Percentiles rank a stretch among this genome's conserved stretches.
Evolutionary conservation across 2,113 vertebrate genomes (phyloP).

Genomic region (Pollachius pollachius): DNA sequence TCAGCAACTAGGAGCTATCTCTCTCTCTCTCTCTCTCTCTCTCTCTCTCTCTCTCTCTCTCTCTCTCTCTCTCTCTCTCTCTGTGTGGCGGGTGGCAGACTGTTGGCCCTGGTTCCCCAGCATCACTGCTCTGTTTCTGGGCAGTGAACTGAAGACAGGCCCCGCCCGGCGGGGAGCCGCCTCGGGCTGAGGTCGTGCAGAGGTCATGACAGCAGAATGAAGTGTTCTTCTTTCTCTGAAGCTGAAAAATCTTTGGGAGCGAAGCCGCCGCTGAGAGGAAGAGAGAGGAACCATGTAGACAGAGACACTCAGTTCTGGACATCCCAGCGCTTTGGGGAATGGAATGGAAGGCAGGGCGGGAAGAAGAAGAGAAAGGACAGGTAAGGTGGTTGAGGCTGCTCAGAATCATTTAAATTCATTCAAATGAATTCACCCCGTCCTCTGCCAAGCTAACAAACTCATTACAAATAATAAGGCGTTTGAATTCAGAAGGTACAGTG

Average conservation of each 20-base stretch:
- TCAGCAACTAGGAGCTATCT: slow-evolving; percentile 16
- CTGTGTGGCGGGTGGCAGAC: slow-evolving; percentile 16
- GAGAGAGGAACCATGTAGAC: neutral
- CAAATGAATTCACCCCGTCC: neutral
- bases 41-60: slow-evolving; percentile 5
- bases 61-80: slow-evolving; percentile 27
- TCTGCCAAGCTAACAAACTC: slow-evolving; percentile 2
- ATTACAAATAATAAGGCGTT: neutral
- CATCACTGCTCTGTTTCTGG: slow-evolving; percentile 33
- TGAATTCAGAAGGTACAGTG: no score
- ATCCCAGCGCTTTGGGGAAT: no score
- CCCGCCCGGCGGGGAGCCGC: no score
- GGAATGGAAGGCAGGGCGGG: neutral
- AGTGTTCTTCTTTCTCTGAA: neutral
- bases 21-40: slow-evolving; percentile 20
- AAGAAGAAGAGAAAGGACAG: neutral
- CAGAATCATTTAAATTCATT: neutral
- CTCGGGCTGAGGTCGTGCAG: neutral
- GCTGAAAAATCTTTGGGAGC: neutral
- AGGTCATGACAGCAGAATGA: neutral
- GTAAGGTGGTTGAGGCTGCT: neutral
- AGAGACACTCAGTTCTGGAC: no score
- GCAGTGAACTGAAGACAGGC: slow-evolving; percentile 34
- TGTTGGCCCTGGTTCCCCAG: slow-evolving; percentile 38
- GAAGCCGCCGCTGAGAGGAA: neutral